phyloP scores from a whole-genome alignment of 2,797 vertebrate genomes.

The Xiphophorus birchmanni region DNA sequence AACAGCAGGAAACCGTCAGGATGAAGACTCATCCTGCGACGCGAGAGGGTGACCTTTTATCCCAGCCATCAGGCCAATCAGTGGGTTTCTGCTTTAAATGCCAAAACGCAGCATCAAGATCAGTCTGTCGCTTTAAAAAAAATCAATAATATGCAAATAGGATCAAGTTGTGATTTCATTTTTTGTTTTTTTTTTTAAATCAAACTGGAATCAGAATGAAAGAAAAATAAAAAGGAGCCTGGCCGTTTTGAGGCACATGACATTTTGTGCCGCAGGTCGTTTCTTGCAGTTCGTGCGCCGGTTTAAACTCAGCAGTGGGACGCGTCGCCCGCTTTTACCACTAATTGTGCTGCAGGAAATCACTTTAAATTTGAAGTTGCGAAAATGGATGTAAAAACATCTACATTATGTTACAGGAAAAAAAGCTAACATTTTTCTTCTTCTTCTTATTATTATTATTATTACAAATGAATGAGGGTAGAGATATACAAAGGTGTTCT shows the following conservation, averaged over 20 bases:
- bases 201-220: not conserved
- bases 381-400: not conserved
- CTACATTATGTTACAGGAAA: not conserved
- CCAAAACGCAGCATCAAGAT: conserved; percentile 28
- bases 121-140: conserved; percentile 1
- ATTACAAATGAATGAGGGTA: not conserved
- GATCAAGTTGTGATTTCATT: not conserved
- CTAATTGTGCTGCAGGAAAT: not conserved
- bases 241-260: not conserved
- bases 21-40: conserved; percentile 32
- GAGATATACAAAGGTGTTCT: not conserved
- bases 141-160: conserved; percentile 13
- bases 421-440: not conserved
- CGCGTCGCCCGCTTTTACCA: not conserved
- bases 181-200: not conserved
- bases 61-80: conserved; percentile 40
- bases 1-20: conserved; percentile 40
- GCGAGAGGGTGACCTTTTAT: conserved; percentile 54
- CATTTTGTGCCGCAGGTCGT: not conserved
- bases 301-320: not conserved
- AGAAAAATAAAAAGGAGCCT: not conserved
- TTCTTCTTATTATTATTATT: not conserved
- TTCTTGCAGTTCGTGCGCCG: not conserved
- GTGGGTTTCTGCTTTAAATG: conserved; percentile 45
- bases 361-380: not conserved